These are phyloP conservation scores for Caradrina clavipalpis DNA, from an alignment of 2,888 invertebrate genomes.

Conservation along the genomic window DNA sequence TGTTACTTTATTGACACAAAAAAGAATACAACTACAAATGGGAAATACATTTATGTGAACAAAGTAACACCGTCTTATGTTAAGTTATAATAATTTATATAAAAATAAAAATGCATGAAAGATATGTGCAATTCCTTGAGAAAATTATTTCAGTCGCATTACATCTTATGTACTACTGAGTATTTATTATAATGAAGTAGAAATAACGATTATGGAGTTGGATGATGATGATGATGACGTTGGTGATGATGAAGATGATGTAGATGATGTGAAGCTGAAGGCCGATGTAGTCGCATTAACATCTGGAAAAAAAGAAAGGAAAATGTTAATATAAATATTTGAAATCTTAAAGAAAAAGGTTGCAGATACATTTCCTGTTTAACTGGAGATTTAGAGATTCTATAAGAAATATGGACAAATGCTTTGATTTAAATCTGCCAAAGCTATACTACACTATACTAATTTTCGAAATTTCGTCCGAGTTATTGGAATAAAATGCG, in stretches of 20 bases:
- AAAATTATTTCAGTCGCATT: conserved; percentile 83
- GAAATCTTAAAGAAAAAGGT: too few species aligned
- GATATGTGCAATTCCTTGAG: conserved; percentile 79
- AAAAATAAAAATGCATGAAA: conserved; percentile 85
- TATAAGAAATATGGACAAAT: too few species aligned
- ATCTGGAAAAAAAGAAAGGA: conserved; percentile 81
- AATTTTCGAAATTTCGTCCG: too few species aligned
- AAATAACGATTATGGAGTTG: conserved; percentile 54
- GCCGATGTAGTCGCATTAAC: conserved; percentile 62
- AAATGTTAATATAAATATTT: conserved; percentile 13
- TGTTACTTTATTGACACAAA: conserved; percentile 71
- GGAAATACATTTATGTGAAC: conserved; percentile 63
- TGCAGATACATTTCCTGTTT: too few species aligned
- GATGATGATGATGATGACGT: conserved; percentile 53
- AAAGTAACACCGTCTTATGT: conserved; percentile 64
- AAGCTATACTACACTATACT: too few species aligned
- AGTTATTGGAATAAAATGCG: too few species aligned
- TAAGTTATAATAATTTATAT: conserved; percentile 80
- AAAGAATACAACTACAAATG: conserved; percentile 39
- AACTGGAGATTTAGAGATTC: too few species aligned
- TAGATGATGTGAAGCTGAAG: conserved; percentile 76
- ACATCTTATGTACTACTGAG: conserved; percentile 83
- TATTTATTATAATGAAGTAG: conserved; percentile 76
- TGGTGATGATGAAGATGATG: conserved; percentile 53
- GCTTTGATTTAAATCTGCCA: too few species aligned